Evolutionary conservation across 2,113 vertebrate genomes (phyloP).

Genomic region (Vulpes lagopus): DNA sequence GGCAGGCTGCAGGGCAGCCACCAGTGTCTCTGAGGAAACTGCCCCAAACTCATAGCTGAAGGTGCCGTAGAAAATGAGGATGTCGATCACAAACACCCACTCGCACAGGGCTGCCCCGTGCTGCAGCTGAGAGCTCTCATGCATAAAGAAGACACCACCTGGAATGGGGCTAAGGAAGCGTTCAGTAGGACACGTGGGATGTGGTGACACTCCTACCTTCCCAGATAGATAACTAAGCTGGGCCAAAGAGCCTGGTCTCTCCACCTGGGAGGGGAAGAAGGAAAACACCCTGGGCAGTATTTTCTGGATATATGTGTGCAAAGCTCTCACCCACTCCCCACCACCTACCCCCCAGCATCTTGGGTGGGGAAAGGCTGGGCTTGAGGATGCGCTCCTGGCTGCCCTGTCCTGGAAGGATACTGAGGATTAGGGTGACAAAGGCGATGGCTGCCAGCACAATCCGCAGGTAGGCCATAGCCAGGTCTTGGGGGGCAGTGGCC

Average conservation of each 20-base stretch:
- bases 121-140: conserved; percentile 93
- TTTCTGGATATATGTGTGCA: background rate
- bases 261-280: background rate
- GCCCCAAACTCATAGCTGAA: conserved; percentile 96
- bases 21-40: conserved; percentile 92
- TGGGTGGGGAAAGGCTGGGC: background rate
- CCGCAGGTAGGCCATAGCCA: conserved; percentile 93
- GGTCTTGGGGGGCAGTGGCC: conserved; percentile 91
- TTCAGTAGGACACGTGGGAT: background rate
- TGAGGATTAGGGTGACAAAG: conserved; percentile 93
- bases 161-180: conserved; percentile 86
- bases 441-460: conserved; percentile 91
- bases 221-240: background rate
- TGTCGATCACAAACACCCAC: conserved; percentile 95
- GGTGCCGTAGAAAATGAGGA: conserved; percentile 95
- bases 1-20: conserved; percentile 90
- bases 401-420: conserved; percentile 90
- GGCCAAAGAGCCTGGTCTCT: background rate
- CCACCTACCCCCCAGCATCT: background rate
- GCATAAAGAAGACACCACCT: conserved; percentile 94
- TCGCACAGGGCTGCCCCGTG: conserved; percentile 95
- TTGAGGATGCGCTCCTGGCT: background rate
- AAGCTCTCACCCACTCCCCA: background rate
- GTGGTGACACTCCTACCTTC: background rate
- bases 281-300: background rate